Conservation (phyloP, 53 echinoderm and acorn worm species). For the Hippasteria phrygiana region DNA sequence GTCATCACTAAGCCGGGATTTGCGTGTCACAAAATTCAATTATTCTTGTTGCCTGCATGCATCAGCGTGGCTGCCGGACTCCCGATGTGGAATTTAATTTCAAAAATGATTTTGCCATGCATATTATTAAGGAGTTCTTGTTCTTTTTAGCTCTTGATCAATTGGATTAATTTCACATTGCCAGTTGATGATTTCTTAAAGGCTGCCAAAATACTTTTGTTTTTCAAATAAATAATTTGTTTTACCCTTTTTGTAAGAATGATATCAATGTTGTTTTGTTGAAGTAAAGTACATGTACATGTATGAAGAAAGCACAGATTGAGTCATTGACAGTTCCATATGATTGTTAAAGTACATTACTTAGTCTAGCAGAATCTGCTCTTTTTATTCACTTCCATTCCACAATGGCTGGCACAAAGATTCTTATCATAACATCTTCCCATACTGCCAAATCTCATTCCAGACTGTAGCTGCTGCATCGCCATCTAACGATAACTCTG, state of each 20-base stretch:
- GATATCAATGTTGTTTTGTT: no score
- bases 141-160: background rate
- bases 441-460: constrained; percentile 6
- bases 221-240: no score
- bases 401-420: constrained; percentile 15
- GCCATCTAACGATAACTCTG: constrained; percentile 36
- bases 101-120: background rate
- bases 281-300: no score
- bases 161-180: no score
- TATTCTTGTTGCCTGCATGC: background rate
- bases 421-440: constrained; percentile 41
- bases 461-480: background rate
- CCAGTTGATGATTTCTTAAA: no score
- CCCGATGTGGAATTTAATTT: constrained; percentile 7
- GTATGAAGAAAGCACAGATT: no score
- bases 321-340: no score
- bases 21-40: constrained; percentile 50
- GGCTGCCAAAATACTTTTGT: no score
- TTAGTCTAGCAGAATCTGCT: no score
- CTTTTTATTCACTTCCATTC: background rate
- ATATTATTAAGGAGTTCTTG: background rate
- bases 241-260: no score
- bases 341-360: no score
- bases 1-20: constrained; percentile 46
- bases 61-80: background rate